phyloP scores from a whole-genome alignment of 2,113 vertebrate genomes.

The Thunnus thynnus region DNA sequence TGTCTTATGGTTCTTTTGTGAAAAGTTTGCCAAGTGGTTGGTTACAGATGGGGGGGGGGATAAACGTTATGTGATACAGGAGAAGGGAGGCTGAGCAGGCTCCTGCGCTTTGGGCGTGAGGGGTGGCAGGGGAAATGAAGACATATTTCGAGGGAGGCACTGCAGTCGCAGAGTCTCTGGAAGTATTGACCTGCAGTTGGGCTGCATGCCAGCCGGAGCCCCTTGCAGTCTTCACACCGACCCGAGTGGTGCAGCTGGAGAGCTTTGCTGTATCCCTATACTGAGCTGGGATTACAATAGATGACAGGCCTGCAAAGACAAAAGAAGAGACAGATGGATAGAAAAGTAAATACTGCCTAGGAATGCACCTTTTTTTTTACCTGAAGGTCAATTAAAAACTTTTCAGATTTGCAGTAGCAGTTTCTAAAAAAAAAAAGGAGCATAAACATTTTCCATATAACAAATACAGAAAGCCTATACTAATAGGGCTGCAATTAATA shows the following conservation, averaged over 20 bases:
- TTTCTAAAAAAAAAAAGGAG: not conserved
- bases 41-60: constrained; percentile 8
- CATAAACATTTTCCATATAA: not conserved
- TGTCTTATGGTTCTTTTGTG: constrained; percentile 50
- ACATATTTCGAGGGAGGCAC: constrained; percentile 72
- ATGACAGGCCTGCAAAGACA: constrained; percentile 30
- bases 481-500: not conserved
- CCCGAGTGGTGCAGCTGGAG: constrained; percentile 56
- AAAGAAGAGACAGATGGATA: constrained; percentile 33
- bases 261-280: constrained; percentile 47
- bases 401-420: not conserved
- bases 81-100: constrained; percentile 38
- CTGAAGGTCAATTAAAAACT: constrained; percentile 17
- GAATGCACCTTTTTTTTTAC: constrained; percentile 27
- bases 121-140: constrained; percentile 70
- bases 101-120: constrained; percentile 60
- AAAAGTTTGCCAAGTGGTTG: constrained; percentile 62
- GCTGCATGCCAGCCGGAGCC: constrained; percentile 77
- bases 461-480: not conserved
- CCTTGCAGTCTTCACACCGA: constrained; percentile 52
- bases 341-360: constrained; percentile 50
- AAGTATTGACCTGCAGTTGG: constrained; percentile 83
- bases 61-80: constrained; percentile 35
- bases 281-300: constrained; percentile 44
- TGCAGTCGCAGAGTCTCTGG: constrained; percentile 80